Conservation (phyloP, 2,113 vertebrate genomes). For the Poecilia latipinna region DNA sequence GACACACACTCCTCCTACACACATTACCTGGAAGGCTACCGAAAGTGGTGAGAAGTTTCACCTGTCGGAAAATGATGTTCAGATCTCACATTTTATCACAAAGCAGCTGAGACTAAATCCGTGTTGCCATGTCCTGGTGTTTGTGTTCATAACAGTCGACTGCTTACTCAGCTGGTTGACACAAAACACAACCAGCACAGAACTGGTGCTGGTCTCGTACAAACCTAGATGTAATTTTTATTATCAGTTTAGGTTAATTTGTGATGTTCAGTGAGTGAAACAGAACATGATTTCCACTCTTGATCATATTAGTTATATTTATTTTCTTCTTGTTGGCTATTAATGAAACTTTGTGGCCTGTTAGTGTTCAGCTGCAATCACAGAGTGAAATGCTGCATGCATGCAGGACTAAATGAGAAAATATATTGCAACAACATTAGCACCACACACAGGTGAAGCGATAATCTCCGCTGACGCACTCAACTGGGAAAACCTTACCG, state of each 20-base stretch:
- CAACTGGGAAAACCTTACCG: no score
- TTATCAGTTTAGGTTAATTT: neutral
- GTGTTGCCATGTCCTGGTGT: neutral
- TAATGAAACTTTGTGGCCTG: neutral
- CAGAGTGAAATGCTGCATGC: neutral
- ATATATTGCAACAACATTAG: neutral
- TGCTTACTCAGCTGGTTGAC: neutral
- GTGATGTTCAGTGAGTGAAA: neutral
- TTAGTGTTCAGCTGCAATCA: neutral
- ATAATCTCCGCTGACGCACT: no score
- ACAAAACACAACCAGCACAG: neutral
- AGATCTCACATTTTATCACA: neutral
- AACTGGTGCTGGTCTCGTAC: neutral
- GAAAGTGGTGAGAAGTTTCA: slow-evolving; percentile 28
- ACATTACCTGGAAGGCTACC: slow-evolving; percentile 20
- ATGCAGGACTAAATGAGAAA: neutral
- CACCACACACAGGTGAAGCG: no score
- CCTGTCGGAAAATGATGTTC: slow-evolving; percentile 6
- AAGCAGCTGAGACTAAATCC: neutral
- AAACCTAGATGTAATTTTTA: neutral
- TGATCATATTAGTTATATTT: neutral
- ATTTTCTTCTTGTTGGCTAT: neutral
- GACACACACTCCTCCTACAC: slow-evolving; percentile 9
- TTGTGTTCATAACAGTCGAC: neutral
- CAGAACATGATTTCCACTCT: neutral